phyloP scores from a whole-genome alignment of 1,140 invertebrate genomes.

The Heliconius eleuchia region DNA sequence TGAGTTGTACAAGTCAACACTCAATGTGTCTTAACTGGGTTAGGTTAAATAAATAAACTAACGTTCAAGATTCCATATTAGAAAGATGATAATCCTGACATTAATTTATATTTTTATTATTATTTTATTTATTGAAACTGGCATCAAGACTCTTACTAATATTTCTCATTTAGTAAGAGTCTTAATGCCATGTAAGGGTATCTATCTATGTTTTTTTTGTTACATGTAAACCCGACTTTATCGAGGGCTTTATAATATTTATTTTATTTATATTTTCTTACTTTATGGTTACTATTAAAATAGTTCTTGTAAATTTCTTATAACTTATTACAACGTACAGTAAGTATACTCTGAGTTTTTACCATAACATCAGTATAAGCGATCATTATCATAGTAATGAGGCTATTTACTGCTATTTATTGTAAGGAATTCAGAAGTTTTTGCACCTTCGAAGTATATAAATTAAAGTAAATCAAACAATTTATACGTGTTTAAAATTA shows the following conservation, averaged over 20 bases:
- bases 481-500: not conserved
- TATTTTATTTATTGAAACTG: too few relatives aligned
- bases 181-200: not conserved
- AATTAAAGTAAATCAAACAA: not conserved
- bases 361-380: not conserved
- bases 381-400: not conserved
- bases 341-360: not conserved
- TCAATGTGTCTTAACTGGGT: too few relatives aligned
- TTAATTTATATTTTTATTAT: too few relatives aligned
- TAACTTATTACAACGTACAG: not conserved
- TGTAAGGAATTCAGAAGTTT: not conserved
- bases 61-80: not conserved
- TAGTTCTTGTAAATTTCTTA: not conserved
- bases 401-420: conserved; percentile 1
- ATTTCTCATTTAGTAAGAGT: too few relatives aligned
- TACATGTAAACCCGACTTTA: not conserved
- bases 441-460: not conserved
- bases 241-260: not conserved
- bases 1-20: too few relatives aligned
- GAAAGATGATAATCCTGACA: not conserved
- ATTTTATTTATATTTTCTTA: not conserved
- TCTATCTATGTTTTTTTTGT: not conserved
- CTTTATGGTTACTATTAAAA: conserved; percentile 1
- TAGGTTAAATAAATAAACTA: too few relatives aligned
- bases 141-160: too few relatives aligned